Base-by-base conservation (phyloP, 1,140 invertebrate genomes). In the Zelostemma sp. region DNA sequence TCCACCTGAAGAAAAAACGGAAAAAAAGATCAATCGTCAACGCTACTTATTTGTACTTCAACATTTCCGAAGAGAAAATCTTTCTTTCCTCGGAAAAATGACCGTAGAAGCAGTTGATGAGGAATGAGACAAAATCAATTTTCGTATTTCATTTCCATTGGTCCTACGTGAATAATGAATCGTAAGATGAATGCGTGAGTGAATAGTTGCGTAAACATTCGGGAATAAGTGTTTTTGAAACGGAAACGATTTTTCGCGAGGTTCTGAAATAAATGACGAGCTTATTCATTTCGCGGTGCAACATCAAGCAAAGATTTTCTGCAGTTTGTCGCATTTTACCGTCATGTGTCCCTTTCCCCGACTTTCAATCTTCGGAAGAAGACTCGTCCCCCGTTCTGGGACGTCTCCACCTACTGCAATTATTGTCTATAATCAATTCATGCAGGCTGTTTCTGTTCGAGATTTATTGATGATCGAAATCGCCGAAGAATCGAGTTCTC, bases 1-100 rank as follows among this genome's bases (percentile, higher is more conserved):
- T 95, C 92, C 70, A 95, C 83, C 84, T 86, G 51, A 43, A 45
- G 61, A 61, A 55, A 67, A 43, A 46, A 41, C 21, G 15, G 3
- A 54, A 31, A 21, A 54, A 3, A 28, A 28, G 8, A 3, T 28
- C 25, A 8, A 28, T 28, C 8, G 6, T 35, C 6, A n/a, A 9
- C 5, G 11, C 33, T 9, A n/a, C 2, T 35, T 35, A 5, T 9
- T 35, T n/a, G 6, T 9, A n/a, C 11, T 35, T n/a, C 11, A n/a
- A 35, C 11, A 35, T 9, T 6, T 11, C 11, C 33, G n/a, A 6
- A 35, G 11, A 35, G 2, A 9, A 35, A 9, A 6, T 35, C 11
- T 6, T 35, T 35, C 33, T 9, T 35, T 28, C 25, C 8, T 28
- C 25, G 33, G 6, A 35, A 35, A 35, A 35, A 35, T 35, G 5